phyloP scores from a whole-genome alignment of 1,140 invertebrate species.

The Bombus impatiens region DNA sequence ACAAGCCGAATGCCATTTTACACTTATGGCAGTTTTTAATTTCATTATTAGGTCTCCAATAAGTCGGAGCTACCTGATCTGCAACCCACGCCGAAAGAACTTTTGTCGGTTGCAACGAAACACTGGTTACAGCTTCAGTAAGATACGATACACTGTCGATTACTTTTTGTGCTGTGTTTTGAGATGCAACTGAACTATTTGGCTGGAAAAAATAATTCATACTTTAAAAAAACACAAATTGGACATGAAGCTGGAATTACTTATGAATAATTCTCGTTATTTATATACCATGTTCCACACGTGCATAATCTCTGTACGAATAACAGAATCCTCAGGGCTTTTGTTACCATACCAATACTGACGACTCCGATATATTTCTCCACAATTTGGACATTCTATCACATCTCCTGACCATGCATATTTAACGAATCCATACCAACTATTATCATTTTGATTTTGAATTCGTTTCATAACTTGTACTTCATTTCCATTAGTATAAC shows the following conservation, averaged over 20 bases:
- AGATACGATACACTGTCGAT: constrained; percentile 89
- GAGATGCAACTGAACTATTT: constrained; percentile 76
- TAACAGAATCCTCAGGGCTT: constrained; percentile 87
- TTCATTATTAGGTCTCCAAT: constrained; percentile 91
- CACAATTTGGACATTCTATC: constrained; percentile 91
- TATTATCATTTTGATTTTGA: constrained; percentile 86
- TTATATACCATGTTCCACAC: constrained; percentile 89
- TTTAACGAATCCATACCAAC: constrained; percentile 88
- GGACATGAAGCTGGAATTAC: neutral
- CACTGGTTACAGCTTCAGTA: constrained; percentile 87
- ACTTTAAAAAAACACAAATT: too few species aligned
- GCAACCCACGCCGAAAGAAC: constrained; percentile 88
- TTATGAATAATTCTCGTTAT: neutral
- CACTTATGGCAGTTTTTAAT: constrained; percentile 89
- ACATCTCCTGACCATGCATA: constrained; percentile 93
- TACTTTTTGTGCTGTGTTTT: constrained; percentile 89
- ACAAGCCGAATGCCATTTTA: constrained; percentile 82
- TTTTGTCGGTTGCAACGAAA: constrained; percentile 88
- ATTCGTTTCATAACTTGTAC: constrained; percentile 84
- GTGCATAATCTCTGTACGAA: constrained; percentile 88
- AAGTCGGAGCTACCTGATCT: constrained; percentile 89
- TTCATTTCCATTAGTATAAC: constrained; percentile 85
- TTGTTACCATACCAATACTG: constrained; percentile 94
- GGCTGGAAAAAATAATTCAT: constrained; percentile 60
- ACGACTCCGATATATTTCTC: constrained; percentile 91